Conservation (phyloP, 2,888 invertebrate genomes). For the Ectobius pallidus region DNA sequence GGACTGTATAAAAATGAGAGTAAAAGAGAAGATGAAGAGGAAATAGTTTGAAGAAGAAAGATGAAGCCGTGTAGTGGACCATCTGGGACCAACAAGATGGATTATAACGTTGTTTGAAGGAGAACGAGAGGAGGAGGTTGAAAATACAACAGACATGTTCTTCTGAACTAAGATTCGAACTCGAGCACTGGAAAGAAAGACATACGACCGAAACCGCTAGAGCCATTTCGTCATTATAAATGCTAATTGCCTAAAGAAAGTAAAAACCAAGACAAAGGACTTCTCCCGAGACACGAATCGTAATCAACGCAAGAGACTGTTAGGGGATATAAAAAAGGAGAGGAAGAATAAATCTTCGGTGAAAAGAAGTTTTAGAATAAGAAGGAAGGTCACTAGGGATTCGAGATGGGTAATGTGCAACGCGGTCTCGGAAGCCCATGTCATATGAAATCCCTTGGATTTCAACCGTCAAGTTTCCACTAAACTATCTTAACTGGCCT, state of each 20-base stretch:
- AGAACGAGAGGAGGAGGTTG: background rate
- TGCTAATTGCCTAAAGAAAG: constrained; percentile 11
- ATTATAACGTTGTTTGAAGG: background rate
- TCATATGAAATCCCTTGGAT: background rate
- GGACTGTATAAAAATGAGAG: background rate
- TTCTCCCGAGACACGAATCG: background rate
- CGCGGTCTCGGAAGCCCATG: background rate
- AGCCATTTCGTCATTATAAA: background rate
- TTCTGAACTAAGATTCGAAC: background rate
- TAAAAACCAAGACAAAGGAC: background rate
- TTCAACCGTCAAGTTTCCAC: background rate
- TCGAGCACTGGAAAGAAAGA: background rate
- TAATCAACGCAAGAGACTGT: background rate
- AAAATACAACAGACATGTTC: no score
- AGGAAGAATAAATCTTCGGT: background rate
- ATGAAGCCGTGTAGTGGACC: background rate
- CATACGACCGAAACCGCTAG: background rate
- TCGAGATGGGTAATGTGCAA: background rate
- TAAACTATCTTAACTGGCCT: constrained; percentile 13
- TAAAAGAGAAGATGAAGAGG: background rate
- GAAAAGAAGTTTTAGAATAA: background rate
- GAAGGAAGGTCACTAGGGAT: background rate
- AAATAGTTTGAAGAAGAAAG: background rate
- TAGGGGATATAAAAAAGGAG: background rate
- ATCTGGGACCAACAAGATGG: background rate